phyloP scores from a whole-genome alignment of 2,797 vertebrate species.

The Menidia menidia region DNA sequence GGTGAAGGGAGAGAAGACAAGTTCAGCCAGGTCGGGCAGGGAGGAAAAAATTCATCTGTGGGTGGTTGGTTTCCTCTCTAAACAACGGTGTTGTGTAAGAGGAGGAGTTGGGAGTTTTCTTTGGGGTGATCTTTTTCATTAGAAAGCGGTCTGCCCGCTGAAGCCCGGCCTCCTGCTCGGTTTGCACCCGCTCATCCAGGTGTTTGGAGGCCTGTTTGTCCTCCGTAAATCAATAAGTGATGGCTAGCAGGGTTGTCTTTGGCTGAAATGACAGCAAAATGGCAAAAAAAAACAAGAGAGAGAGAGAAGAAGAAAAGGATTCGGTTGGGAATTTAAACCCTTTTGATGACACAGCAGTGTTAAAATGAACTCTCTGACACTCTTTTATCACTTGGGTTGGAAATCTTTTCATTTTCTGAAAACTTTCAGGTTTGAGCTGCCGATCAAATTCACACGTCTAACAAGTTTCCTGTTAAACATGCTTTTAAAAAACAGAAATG shows the following conservation, averaged over 20 bases:
- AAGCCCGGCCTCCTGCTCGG: conserved; percentile 9
- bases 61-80: neutral
- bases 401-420: no score
- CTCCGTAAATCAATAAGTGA: conserved; percentile 12
- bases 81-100: conserved; percentile 10
- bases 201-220: conserved; percentile 17
- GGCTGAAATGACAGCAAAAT: no score
- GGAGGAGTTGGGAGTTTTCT: conserved; percentile 7
- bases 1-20: neutral
- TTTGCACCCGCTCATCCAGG: neutral
- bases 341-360: no score
- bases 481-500: no score
- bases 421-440: no score
- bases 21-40: conserved; percentile 12
- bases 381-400: no score
- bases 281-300: no score
- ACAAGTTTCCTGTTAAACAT: no score
- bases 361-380: no score
- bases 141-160: conserved; percentile 10
- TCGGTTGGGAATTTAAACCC: no score
- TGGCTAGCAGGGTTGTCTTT: neutral
- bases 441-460: no score
- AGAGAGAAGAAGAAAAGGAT: no score
- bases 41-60: neutral
- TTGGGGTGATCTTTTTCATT: conserved; percentile 34